These are phyloP conservation scores for Ceyx cyanopectus DNA, from an alignment of 2,113 vertebrate genomes.

Conservation along the genomic window DNA sequence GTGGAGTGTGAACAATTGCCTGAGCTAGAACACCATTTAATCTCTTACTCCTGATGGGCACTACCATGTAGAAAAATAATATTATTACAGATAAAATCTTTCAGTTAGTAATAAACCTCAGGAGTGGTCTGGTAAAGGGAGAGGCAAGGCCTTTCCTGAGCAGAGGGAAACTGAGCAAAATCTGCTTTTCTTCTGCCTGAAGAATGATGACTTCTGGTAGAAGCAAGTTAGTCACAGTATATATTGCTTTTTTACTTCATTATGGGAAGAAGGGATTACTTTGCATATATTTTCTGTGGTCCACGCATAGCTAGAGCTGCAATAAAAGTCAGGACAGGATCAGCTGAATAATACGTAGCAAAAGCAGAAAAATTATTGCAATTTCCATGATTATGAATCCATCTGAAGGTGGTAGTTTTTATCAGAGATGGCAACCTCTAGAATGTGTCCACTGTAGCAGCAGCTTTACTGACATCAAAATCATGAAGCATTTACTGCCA, in stretches of 20 bases:
- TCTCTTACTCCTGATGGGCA: conserved; percentile 49
- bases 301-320: neutral
- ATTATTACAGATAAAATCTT: conserved; percentile 42
- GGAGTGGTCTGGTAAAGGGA: neutral
- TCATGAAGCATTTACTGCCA: neutral
- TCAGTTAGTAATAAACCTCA: neutral
- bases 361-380: neutral
- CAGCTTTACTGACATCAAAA: neutral
- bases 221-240: neutral
- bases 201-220: conserved; percentile 13
- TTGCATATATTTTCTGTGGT: neutral
- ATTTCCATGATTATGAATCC: neutral
- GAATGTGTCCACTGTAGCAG: neutral
- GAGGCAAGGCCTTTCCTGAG: neutral
- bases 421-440: neutral
- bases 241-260: neutral
- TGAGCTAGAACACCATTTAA: neutral
- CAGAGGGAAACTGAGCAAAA: neutral
- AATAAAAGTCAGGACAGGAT: neutral
- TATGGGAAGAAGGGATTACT: neutral
- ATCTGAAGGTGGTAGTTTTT: neutral
- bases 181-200: neutral
- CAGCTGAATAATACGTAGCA: neutral
- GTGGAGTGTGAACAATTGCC: neutral
- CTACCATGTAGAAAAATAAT: conserved; percentile 39